Percentiles rank a stretch among this genome's conserved stretches.
phyloP scores from a whole-genome alignment of 2,888 invertebrate genomes.

The Hanleya hanleyi region DNA sequence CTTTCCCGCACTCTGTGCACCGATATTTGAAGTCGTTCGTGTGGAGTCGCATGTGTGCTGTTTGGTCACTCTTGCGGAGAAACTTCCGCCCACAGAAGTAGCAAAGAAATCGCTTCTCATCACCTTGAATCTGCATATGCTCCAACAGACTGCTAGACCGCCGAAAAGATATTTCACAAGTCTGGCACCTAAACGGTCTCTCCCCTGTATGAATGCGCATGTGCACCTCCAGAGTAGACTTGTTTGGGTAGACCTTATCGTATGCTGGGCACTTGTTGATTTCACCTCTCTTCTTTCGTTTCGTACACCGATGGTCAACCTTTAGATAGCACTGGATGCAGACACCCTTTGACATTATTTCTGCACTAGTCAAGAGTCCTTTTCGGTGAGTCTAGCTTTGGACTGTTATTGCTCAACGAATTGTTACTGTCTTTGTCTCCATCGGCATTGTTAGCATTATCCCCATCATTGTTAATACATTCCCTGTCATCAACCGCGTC shows the following conservation, averaged over 20 bases:
- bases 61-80: neutral
- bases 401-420: too few species aligned
- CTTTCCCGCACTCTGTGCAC: neutral
- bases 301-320: neutral
- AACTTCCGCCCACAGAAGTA: neutral
- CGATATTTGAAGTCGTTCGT: neutral
- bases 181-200: neutral
- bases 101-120: neutral
- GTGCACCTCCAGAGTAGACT: neutral
- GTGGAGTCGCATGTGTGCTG: neutral
- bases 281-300: neutral
- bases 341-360: too few species aligned
- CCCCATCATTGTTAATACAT: too few species aligned
- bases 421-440: too few species aligned
- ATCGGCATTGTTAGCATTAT: too few species aligned
- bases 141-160: neutral
- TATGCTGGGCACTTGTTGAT: neutral
- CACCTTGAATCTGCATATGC: neutral
- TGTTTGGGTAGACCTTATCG: neutral
- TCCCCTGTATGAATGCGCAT: neutral
- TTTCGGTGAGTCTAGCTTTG: too few species aligned
- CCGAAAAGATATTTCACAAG: neutral
- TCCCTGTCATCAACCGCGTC: too few species aligned
- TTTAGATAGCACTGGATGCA: slow-evolving; percentile 3
- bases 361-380: too few species aligned